Base-by-base conservation (phyloP, 2,797 vertebrate genomes). In the Clamator glandarius region DNA sequence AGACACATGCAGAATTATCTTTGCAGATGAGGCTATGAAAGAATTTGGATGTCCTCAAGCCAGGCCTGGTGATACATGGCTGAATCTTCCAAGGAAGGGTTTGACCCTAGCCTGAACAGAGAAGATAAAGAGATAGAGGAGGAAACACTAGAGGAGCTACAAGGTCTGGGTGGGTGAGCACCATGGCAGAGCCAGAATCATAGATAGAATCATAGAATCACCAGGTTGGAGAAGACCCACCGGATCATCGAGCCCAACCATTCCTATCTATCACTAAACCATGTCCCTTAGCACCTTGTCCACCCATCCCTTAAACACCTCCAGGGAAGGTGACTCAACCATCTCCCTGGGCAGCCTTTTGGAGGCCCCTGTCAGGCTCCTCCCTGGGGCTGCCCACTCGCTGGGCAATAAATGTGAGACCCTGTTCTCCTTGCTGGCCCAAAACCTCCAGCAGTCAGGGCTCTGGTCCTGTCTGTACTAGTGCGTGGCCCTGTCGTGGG, bases 401-500 rank as follows among this genome's bases (percentile, higher is more conserved):
- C 17, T 3, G 2, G 23, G 44, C 31, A 63, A 29, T 10, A 55
- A 4, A 15, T 6, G 1, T 1, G 6, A 57, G 11, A 5, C 3
- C 4, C 26, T 15, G 36, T 58, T 19, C 42, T n/a, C 23, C 39
- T 59, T 68, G 50, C 57, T 54, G 3, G 5, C n/a, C 31, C 36
- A 9, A 29, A 25, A 66, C 8, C 5, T 2, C 16, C 9, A 42
- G 19, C 10, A 33, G 6, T 18, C 52, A 19, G 44, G 15, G 17
- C 44, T 55, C 29, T 54, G 50, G 29, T 58, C 9, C 16, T 2
- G 0, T 4, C 31, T 0, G 0, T 62, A 50, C 10, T 68, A 14
- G 36, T 0, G 0, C 46, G 46, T 0, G 0, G 10, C 5, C 13
- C 29, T 57, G 26, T 13, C 2, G 11, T 18, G 55, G 25, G 41